Evolutionary conservation across 35 echinoderm and acorn worm genomes (phyloP).

Genomic region (Lytechinus variegatus): DNA sequence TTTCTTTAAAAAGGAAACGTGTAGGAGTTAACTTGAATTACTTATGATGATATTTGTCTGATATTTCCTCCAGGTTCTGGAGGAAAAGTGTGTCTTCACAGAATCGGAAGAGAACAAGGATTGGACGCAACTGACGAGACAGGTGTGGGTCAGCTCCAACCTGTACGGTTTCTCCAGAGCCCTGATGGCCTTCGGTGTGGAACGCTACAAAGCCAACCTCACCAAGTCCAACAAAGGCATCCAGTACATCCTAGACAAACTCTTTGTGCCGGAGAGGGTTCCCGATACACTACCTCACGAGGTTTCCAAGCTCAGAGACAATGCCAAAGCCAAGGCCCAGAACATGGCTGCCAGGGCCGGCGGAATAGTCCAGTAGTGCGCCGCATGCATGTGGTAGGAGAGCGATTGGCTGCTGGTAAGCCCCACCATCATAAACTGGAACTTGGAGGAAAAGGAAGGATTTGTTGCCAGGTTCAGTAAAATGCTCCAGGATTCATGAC

Average conservation of each 20-base stretch:
- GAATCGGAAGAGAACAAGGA: slow-evolving; percentile 68
- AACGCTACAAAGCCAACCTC: slow-evolving; percentile 87
- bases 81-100: slow-evolving; percentile 84
- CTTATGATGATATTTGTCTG: background rate
- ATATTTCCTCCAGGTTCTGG: slow-evolving; percentile 69
- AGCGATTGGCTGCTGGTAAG: background rate
- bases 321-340: slow-evolving; percentile 51
- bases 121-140: slow-evolving; percentile 74
- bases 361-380: background rate
- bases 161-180: slow-evolving; percentile 70
- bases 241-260: slow-evolving; percentile 71
- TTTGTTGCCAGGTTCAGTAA: background rate
- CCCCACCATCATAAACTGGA: background rate
- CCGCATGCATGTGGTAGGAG: background rate
- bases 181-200: slow-evolving; percentile 76
- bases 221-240: slow-evolving; percentile 78
- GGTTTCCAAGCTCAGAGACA: slow-evolving; percentile 43
- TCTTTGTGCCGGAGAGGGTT: slow-evolving; percentile 68
- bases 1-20: background rate
- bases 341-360: slow-evolving; percentile 12
- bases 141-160: slow-evolving; percentile 85
- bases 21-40: background rate
- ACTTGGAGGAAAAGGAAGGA: background rate
- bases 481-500: no score
- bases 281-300: slow-evolving; percentile 26